Percentiles rank a stretch among this genome's conserved stretches.
phyloP scores from a whole-genome alignment of 2,888 invertebrate genomes.

The Eupithecia subfuscata region DNA sequence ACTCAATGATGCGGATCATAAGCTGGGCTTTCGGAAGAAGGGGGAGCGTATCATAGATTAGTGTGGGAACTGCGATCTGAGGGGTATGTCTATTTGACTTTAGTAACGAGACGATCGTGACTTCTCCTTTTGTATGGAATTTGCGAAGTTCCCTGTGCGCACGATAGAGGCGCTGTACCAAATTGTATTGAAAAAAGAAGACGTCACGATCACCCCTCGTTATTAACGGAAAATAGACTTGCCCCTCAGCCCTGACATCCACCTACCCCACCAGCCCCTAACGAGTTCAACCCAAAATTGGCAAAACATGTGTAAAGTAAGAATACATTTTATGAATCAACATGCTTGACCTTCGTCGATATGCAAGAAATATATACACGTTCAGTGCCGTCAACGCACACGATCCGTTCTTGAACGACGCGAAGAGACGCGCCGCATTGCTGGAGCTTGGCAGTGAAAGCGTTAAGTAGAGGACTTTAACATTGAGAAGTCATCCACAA shows the following conservation, averaged over 20 bases:
- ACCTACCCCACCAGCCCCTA: not conserved
- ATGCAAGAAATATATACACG: not conserved
- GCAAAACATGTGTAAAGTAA: not conserved
- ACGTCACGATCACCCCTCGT: too few relatives aligned
- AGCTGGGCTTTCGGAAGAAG: not conserved
- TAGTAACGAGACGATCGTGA: too few relatives aligned
- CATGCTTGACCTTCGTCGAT: not conserved
- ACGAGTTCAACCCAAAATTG: not conserved
- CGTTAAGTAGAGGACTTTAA: not conserved
- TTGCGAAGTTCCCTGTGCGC: too few relatives aligned
- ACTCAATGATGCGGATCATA: not conserved
- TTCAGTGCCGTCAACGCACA: not conserved
- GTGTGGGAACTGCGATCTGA: not conserved
- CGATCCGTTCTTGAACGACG: not conserved
- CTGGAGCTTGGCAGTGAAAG: not conserved
- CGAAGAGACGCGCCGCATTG: not conserved
- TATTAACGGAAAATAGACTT: too few relatives aligned
- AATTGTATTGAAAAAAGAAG: too few relatives aligned
- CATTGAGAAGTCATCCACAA: not conserved
- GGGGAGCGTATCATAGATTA: not conserved
- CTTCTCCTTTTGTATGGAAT: too few relatives aligned
- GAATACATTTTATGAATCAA: not conserved
- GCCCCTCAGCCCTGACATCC: not conserved
- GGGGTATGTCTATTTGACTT: too few relatives aligned
- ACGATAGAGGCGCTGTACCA: too few relatives aligned